A percentile compares a stretch with the other conserved stretches of the same genome.
phyloP scores from a whole-genome alignment of 2,888 invertebrate genomes.

The Drosophila nigritarsus region DNA sequence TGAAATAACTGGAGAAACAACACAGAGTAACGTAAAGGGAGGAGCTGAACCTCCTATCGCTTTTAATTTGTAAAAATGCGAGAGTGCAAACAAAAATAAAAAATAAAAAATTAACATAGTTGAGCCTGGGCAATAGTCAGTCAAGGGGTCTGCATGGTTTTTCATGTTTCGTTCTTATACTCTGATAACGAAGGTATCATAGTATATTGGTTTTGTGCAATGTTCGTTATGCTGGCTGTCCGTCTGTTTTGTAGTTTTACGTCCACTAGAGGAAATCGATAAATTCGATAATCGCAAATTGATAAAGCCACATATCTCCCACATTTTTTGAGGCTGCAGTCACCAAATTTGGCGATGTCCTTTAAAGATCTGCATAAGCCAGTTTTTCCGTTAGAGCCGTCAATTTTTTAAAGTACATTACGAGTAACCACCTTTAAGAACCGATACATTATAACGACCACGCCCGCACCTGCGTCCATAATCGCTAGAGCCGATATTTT shows the following conservation, averaged over 20 bases:
- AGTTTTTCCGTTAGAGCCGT: background rate
- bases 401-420: background rate
- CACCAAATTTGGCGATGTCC: background rate
- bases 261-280: background rate
- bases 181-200: background rate
- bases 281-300: background rate
- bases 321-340: background rate
- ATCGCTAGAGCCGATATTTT: background rate
- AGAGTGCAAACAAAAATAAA: conserved; percentile 10
- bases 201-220: background rate
- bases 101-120: conserved; percentile 25
- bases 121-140: conserved; percentile 20
- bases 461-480: background rate
- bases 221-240: background rate
- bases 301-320: background rate
- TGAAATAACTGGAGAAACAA: background rate
- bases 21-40: conserved; percentile 10
- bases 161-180: background rate
- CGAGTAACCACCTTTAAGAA: too few relatives aligned
- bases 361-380: background rate
- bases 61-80: conserved; percentile 66
- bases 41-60: conserved; percentile 35
- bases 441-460: background rate
- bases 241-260: background rate
- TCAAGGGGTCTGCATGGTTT: conserved; percentile 19